Base-by-base conservation (phyloP, 2,888 invertebrate species). In the Pseudococcus longispinus region DNA sequence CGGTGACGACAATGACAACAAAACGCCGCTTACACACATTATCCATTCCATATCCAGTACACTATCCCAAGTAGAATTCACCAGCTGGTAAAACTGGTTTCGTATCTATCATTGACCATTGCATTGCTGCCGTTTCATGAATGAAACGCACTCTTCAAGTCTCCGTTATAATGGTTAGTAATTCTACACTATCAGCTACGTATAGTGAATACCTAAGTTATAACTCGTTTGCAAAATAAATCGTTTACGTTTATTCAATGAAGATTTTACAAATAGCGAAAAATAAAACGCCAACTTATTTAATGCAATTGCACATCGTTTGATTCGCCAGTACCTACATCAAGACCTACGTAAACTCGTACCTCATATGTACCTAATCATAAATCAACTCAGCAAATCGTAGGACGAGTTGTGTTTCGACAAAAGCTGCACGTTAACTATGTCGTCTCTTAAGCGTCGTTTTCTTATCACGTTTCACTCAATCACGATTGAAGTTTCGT, bases 41-140 rank as follows among this genome's bases (percentile, higher is more conserved):
- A 60, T 60, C 60, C 60, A 65, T 51, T 60, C 60, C 60, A 65
- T 51, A 51, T 51, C 51, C 51, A 65, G 13, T 65, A 15, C 2
- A 65, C 65, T 26, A 65, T 65, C 26, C 8, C 9, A 37, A 37
- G 37, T 9, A 65, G 55, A 65, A 65, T 32, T 32, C 74, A 37
- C 37, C 84, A 65, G 37, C 84, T 60, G 60, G 84, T 84, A 55
- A 65, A 60, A 84, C 84, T 65, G 60, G 84, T 84, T 84, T 60
- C 29, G 55, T 29, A 84, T 84, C 60, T 42, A 84, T 84, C 84
- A 84, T 65, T 84, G 84, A 84, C 84, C 84, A 84, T 60, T 51
- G 51, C 84, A 84, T 60, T 51, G 51, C 83, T n/a, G 83, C 83
- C 15, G 20, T 84, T 65, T 84, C 60, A 84, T 84, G 84, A 84